Percentiles rank a stretch among this genome's conserved stretches.
These are phyloP conservation scores for Acleris sparsana DNA, from an alignment of 2,888 invertebrate species.

Conservation along the genomic window DNA sequence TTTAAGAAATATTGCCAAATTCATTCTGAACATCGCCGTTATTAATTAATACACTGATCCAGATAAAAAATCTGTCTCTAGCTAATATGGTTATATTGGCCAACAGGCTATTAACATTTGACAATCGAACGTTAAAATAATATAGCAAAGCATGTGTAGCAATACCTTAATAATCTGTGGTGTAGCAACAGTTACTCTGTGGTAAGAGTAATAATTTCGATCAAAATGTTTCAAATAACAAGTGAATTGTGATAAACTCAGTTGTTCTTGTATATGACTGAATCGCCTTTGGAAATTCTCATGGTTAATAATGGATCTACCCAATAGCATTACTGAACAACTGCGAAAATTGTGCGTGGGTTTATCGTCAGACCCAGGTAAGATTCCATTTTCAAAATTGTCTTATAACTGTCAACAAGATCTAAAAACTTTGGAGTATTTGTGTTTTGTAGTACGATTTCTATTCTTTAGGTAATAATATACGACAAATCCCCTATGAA, in stretches of 20 bases:
- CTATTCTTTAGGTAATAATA: slow-evolving; percentile 17
- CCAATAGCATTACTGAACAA: slow-evolving; percentile 60
- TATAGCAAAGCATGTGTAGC: too few species aligned
- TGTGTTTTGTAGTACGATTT: slow-evolving; percentile 31
- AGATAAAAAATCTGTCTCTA: too few species aligned
- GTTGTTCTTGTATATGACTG: slow-evolving; percentile 2
- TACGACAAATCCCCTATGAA: slow-evolving; percentile 49
- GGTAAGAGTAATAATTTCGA: background rate
- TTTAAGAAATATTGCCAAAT: too few species aligned
- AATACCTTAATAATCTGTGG: too few species aligned
- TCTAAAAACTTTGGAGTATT: slow-evolving; percentile 38
- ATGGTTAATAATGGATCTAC: slow-evolving; percentile 53
- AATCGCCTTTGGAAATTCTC: background rate
- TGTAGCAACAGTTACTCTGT: background rate
- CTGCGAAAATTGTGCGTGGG: slow-evolving; percentile 72
- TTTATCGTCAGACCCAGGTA: slow-evolving; percentile 74
- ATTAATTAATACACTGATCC: too few species aligned
- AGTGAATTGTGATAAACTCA: slow-evolving; percentile 23
- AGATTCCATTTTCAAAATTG: slow-evolving; percentile 53
- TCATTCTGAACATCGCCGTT: too few species aligned
- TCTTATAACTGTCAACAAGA: slow-evolving; percentile 42
- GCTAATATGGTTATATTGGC: too few species aligned
- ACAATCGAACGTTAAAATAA: too few species aligned
- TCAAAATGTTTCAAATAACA: slow-evolving; percentile 31
- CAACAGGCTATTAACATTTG: too few species aligned